Percentiles rank a stretch among this genome's conserved stretches.
These are phyloP conservation scores for Mirza zaza DNA, from an alignment of 2,113 vertebrate species.

Conservation along the genomic window DNA sequence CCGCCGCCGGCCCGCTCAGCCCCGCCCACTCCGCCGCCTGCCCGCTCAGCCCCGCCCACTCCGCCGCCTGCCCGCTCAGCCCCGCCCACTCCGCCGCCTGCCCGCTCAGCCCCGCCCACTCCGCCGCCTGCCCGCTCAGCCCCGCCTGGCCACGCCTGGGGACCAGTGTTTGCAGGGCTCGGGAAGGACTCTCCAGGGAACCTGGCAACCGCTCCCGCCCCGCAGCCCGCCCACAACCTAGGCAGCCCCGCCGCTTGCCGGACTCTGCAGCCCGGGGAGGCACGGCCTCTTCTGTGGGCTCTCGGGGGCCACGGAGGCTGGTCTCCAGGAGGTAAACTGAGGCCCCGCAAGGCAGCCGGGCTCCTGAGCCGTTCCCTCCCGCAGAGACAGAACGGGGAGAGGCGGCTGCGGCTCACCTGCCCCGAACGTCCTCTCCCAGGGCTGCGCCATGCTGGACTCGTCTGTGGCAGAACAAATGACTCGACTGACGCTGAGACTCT, in stretches of 20 bases:
- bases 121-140: not conserved
- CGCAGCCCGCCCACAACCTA: conserved; percentile 17
- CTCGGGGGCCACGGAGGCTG: not conserved
- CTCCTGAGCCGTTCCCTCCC: not conserved
- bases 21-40: too few relatives aligned
- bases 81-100: too few relatives aligned
- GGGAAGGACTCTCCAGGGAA: conserved; percentile 42
- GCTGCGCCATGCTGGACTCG: conserved; percentile 80
- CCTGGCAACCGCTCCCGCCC: conserved; percentile 27
- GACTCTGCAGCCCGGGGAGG: not conserved
- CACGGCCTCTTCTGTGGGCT: not conserved
- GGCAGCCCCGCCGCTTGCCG: not conserved
- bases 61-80: too few relatives aligned
- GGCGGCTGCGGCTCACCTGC: fast-evolving
- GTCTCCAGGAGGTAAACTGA: not conserved
- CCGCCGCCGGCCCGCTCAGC: too few relatives aligned
- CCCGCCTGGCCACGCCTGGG: conserved; percentile 19
- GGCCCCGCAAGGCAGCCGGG: not conserved
- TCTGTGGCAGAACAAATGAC: conserved; percentile 85
- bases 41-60: too few relatives aligned
- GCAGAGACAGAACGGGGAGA: too few relatives aligned
- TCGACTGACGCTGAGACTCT: conserved; percentile 85
- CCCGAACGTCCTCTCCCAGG: not conserved
- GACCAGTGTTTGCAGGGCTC: conserved; percentile 65
- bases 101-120: not conserved